These are phyloP conservation scores for Lophius americanus DNA, from an alignment of 2,797 vertebrate genomes.

Conservation along the genomic window DNA sequence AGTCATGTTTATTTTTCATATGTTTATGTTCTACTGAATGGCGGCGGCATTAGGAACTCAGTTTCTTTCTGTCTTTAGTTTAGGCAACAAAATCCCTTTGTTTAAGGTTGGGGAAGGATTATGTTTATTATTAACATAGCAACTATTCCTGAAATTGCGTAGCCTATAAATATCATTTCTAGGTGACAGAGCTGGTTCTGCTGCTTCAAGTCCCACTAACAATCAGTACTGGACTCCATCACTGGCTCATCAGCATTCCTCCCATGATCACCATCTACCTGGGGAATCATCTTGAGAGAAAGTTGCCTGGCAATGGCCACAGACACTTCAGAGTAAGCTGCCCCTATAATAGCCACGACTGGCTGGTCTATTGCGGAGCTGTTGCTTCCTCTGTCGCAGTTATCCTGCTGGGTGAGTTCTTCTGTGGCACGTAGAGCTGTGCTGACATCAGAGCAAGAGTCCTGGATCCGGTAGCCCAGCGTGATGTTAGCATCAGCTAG, in stretches of 20 bases:
- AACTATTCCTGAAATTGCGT: too few relatives aligned
- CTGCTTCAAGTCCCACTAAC: background rate
- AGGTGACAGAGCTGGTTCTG: background rate
- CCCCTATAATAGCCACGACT: slow-evolving; percentile 83
- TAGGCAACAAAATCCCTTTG: too few relatives aligned
- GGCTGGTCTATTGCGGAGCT: slow-evolving; percentile 70
- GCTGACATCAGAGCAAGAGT: slow-evolving; percentile 88
- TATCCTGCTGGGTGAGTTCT: slow-evolving; percentile 72
- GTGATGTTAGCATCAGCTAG: slow-evolving; percentile 75
- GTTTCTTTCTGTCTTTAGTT: too few relatives aligned
- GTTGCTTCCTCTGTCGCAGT: slow-evolving; percentile 54
- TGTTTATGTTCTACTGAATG: too few relatives aligned
- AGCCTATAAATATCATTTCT: too few relatives aligned
- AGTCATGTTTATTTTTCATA: too few relatives aligned
- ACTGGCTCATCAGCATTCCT: background rate
- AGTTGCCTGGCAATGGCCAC: slow-evolving; percentile 86
- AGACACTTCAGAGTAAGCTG: slow-evolving; percentile 84
- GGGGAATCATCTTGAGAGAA: slow-evolving; percentile 86
- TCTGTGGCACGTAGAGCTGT: slow-evolving; percentile 80
- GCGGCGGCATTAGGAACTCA: too few relatives aligned
- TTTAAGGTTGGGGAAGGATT: too few relatives aligned
- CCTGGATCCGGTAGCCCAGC: slow-evolving; percentile 87
- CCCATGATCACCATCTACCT: slow-evolving; percentile 72
- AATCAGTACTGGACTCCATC: background rate
- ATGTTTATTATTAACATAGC: too few relatives aligned